Evolutionary conservation across 2,797 vertebrate genomes (phyloP).

Genomic region (Crenichthys baileyi): DNA sequence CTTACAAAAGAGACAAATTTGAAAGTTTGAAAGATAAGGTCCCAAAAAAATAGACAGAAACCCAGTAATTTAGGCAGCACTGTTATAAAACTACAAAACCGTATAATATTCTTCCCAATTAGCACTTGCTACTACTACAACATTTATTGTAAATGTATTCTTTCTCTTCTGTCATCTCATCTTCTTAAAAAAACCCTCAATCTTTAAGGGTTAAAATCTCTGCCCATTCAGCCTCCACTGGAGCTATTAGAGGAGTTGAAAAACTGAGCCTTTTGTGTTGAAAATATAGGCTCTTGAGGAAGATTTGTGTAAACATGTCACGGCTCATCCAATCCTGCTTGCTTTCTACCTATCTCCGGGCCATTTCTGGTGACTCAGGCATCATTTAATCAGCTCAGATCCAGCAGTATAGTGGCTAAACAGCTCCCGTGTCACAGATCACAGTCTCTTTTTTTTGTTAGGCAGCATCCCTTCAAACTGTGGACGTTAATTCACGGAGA

Average conservation of each 20-base stretch:
- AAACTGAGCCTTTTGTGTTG: constrained; percentile 14
- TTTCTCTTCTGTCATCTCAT: neutral
- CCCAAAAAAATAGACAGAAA: too few relatives aligned
- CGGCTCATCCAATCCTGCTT: constrained; percentile 17
- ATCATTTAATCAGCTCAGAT: constrained; percentile 69
- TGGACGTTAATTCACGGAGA: constrained; percentile 65
- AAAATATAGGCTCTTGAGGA: neutral
- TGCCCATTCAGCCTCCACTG: neutral
- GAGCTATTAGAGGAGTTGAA: neutral
- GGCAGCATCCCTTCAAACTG: constrained; percentile 33
- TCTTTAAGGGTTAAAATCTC: neutral
- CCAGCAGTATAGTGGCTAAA: constrained; percentile 45
- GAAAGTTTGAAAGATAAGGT: too few relatives aligned
- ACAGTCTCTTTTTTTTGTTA: constrained; percentile 48
- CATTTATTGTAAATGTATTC: neutral
- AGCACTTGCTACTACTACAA: neutral
- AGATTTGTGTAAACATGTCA: constrained; percentile 20
- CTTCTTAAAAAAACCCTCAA: neutral
- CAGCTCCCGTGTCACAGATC: constrained; percentile 61
- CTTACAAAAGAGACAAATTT: too few relatives aligned
- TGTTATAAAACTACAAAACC: neutral
- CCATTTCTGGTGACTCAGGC: constrained; percentile 41
- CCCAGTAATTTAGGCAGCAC: too few relatives aligned
- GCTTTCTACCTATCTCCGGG: constrained; percentile 23
- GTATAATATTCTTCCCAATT: neutral